Percentiles rank a stretch among this genome's conserved stretches.
These are phyloP conservation scores for Platypus cylindrus DNA, from an alignment of 2,888 invertebrate genomes.

Conservation along the genomic window DNA sequence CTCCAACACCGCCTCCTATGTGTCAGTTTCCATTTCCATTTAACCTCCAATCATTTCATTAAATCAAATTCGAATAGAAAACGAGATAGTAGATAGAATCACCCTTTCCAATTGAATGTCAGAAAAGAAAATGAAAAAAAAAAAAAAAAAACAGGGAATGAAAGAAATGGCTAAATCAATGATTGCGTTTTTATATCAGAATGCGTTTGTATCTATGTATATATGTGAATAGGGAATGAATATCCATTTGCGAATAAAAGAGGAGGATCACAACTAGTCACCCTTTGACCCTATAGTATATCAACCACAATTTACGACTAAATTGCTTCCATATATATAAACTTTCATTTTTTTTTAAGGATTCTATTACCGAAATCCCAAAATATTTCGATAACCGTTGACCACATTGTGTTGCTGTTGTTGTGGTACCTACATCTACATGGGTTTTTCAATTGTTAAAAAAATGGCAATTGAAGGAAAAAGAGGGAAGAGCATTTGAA, in stretches of 20 bases:
- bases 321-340: too few species aligned
- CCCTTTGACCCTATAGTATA: conserved; percentile 22
- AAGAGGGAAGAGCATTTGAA: too few species aligned
- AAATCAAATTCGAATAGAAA: not conserved
- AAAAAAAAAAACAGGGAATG: conserved; percentile 14
- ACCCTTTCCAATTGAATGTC: conserved; percentile 11
- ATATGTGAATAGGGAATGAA: conserved; percentile 25
- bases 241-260: conserved; percentile 27
- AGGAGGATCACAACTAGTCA: conserved; percentile 23
- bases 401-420: conserved; percentile 7
- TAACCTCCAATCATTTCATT: conserved; percentile 9
- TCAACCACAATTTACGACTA: conserved; percentile 23
- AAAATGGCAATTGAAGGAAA: too few species aligned
- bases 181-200: conserved; percentile 15
- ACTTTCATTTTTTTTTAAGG: conserved; percentile 8
- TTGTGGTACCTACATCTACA: too few species aligned
- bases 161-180: conserved; percentile 15
- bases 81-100: conserved; percentile 8
- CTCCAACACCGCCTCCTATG: too few species aligned
- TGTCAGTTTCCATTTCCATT: too few species aligned
- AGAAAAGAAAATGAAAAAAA: conserved; percentile 13
- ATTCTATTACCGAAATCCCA: conserved; percentile 14
- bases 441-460: too few species aligned
- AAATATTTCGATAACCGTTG: conserved; percentile 8
- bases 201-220: too few species aligned